Percentiles rank a stretch among this genome's conserved stretches.
These are phyloP conservation scores for Phrixothrix hirtus DNA, from an alignment of 2,888 invertebrate genomes.

Conservation along the genomic window DNA sequence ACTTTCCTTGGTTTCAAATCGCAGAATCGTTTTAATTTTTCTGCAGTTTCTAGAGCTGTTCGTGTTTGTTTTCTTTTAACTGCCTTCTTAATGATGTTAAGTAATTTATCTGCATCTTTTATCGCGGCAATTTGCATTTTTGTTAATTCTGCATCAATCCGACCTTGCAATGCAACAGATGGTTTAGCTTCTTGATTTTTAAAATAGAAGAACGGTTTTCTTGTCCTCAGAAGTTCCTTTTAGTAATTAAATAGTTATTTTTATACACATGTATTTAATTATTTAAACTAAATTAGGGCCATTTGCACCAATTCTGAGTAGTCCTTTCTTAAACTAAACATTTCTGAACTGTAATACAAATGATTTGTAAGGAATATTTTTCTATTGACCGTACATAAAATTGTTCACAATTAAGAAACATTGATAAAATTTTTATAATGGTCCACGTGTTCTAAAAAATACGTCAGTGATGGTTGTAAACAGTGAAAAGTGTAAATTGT, in stretches of 20 bases:
- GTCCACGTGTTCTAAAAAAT: no score
- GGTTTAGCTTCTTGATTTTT: slow-evolving; percentile 50
- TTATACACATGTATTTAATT: background rate
- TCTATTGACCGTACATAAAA: no score
- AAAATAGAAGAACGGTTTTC: slow-evolving; percentile 56
- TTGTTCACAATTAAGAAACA: no score
- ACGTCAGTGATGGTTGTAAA: no score
- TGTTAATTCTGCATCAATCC: slow-evolving; percentile 46
- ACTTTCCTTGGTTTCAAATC: slow-evolving; percentile 51
- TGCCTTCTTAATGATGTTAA: slow-evolving; percentile 47
- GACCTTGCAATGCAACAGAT: slow-evolving; percentile 44
- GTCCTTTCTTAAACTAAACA: background rate
- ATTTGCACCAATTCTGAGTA: background rate
- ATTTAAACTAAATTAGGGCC: background rate
- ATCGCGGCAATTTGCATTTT: slow-evolving; percentile 46
- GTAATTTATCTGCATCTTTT: slow-evolving; percentile 52
- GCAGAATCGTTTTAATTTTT: slow-evolving; percentile 54
- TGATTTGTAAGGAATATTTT: no score
- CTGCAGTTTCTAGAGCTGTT: slow-evolving; percentile 44
- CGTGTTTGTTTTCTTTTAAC: slow-evolving; percentile 40
- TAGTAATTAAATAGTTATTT: slow-evolving; percentile 1
- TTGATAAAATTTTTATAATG: no score
- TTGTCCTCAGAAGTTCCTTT: slow-evolving; percentile 52
- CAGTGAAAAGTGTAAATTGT: no score
- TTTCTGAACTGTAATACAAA: no score